Evolutionary conservation across 2,113 vertebrate species (phyloP).

Genomic region (Eudorcas thomsonii): DNA sequence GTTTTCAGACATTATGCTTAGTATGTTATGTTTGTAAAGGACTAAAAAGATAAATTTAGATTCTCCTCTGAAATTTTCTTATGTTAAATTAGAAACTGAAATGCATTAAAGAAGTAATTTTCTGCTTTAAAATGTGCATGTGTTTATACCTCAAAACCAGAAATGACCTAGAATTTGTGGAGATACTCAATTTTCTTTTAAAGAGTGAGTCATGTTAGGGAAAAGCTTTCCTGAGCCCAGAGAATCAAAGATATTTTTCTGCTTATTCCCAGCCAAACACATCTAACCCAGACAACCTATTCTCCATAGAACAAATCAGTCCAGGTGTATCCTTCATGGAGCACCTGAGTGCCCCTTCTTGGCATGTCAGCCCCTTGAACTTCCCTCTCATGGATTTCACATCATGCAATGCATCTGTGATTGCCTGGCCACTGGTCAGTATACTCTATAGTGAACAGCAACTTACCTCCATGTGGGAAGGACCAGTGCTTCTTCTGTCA

Average conservation of each 20-base stretch:
- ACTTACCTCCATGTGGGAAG: not conserved
- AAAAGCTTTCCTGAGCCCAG: not conserved
- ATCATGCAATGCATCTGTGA: no score
- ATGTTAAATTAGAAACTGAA: slow-evolving; percentile 19
- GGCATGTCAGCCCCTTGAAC: not conserved
- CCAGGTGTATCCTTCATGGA: not conserved
- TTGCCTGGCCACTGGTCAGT: not conserved
- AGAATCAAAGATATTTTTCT: not conserved
- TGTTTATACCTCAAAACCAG: not conserved
- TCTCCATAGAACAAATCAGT: no score
- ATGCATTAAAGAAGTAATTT: not conserved
- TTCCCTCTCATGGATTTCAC: not conserved
- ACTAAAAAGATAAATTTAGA: not conserved
- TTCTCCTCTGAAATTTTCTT: not conserved
- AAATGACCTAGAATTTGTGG: not conserved
- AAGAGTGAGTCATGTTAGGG: not conserved
- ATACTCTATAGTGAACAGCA: not conserved
- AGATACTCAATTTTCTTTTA: not conserved
- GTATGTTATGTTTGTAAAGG: not conserved
- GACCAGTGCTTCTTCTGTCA: not conserved
- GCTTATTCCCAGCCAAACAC: not conserved
- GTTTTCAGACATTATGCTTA: slow-evolving; percentile 1
- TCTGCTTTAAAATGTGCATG: not conserved
- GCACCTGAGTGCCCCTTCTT: not conserved
- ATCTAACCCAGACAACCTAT: not conserved